Evolutionary conservation across 2,888 invertebrate genomes (phyloP).

Genomic region (Drosophila nr. perissopoda): DNA sequence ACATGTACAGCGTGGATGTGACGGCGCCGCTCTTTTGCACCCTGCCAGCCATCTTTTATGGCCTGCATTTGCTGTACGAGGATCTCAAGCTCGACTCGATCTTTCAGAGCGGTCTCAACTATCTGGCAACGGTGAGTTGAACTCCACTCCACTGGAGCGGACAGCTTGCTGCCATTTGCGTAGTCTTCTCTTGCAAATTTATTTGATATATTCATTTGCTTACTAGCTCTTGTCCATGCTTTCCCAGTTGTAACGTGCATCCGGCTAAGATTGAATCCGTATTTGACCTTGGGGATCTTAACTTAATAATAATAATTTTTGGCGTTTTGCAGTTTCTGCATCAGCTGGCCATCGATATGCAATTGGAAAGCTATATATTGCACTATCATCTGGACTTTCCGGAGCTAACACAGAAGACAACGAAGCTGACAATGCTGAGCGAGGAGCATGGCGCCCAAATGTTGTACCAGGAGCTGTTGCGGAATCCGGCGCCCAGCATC

Average conservation of each 20-base stretch:
- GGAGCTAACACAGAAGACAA: constrained; percentile 85
- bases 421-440: constrained; percentile 77
- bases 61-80: constrained; percentile 95
- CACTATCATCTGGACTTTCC: constrained; percentile 96
- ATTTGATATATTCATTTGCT: too few species aligned
- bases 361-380: constrained; percentile 89
- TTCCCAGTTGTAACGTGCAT: too few species aligned
- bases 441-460: constrained; percentile 87
- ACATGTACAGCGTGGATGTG: constrained; percentile 80
- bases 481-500: constrained; percentile 87
- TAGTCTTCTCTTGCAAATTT: not conserved
- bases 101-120: constrained; percentile 88
- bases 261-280: too few species aligned
- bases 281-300: too few species aligned
- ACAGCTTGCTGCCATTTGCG: too few species aligned
- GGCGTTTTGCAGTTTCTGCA: constrained; percentile 87
- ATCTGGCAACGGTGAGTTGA: constrained; percentile 86
- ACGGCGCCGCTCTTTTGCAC: constrained; percentile 90
- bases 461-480: constrained; percentile 86
- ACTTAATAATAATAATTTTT: not conserved
- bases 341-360: constrained; percentile 91
- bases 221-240: too few species aligned
- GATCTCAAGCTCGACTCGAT: constrained; percentile 93
- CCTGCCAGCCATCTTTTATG: constrained; percentile 90
- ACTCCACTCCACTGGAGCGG: not conserved